Percentiles rank a stretch among this genome's conserved stretches.
Evolutionary conservation across 2,888 invertebrate species (phyloP).

Genomic region (Drosophila flavopinicola): DNA sequence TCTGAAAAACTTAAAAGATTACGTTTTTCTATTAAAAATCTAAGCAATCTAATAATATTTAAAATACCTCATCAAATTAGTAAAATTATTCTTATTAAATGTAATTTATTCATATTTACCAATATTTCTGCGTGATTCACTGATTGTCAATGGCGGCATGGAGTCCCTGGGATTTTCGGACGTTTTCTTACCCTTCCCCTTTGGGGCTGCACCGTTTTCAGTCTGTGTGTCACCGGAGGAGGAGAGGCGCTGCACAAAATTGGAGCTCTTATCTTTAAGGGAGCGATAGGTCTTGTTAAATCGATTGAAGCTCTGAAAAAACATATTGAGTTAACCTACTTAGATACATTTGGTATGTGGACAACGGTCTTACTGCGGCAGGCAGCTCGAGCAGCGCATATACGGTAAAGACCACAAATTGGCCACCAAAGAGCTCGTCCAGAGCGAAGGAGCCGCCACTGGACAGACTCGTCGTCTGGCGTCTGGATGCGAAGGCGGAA

Average conservation of each 20-base stretch:
- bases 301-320: conserved; percentile 81
- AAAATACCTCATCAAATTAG: too few species aligned
- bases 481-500: conserved; percentile 53
- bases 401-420: conserved; percentile 84
- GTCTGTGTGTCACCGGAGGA: conserved; percentile 44
- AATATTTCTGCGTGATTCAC: conserved; percentile 83
- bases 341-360: conserved; percentile 15
- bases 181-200: conserved; percentile 56
- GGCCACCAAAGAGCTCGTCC: conserved; percentile 83
- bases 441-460: conserved; percentile 69
- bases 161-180: conserved; percentile 64
- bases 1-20: too few species aligned
- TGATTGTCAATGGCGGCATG: conserved; percentile 81
- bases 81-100: too few species aligned
- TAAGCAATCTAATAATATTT: too few species aligned
- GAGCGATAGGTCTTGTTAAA: conserved; percentile 84
- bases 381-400: conserved; percentile 84
- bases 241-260: conserved; percentile 80
- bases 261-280: conserved; percentile 82
- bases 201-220: conserved; percentile 33
- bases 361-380: conserved; percentile 77
- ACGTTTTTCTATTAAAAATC: background rate
- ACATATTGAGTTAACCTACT: conserved; percentile 37
- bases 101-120: conserved; percentile 67
- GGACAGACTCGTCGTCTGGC: conserved; percentile 41